Base-by-base conservation (phyloP, 37 sponge, comb jelly and placozoan species). In the Eunapius fragilis region DNA sequence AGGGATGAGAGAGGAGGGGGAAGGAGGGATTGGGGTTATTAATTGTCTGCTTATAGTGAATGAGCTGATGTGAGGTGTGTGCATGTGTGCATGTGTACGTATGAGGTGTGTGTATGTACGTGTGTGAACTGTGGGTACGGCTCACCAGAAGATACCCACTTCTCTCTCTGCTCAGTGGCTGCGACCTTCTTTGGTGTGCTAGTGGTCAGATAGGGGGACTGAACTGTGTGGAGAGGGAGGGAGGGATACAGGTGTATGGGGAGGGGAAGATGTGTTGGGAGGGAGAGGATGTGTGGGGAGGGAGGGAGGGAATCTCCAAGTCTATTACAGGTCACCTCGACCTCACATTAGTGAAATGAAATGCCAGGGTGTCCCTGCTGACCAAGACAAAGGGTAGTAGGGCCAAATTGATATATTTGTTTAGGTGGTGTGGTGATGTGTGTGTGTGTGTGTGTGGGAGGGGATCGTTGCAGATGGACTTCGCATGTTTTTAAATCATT, bases 181-280 rank as follows among this genome's bases (percentile, higher is more conserved):
- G 36, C 2, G 76, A 75, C 32, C 33, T 35, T 50, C 68, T 67
- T 74, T 67, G 81, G 87, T 11, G 75, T 87, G 75, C 81, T 75
- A 28, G 81, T 73, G 68, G 75, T 75, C 47, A 80, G 75, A 74
- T 67, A 80, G 31, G 75, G 81, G 19, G 76, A 87, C 23, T 77
- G 58, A 25, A 74, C 81, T 80, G 50, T 11, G 11, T 33, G 10
- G 31, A 75, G 25, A 10, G 33, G 0, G 41, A 9, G 41, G 25
- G 74, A 25, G 32, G 25, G 74, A n/a, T n/a, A n/a, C n/a, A n/a
- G 25, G 25, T 30, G 28, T 30, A 2, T 33, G 74, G 74, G 32
- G 74, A 28, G 74, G 19, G 74, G 32, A 28, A 2, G 28, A 28
- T n/a, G n/a, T n/a, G n/a, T n/a, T 37, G 33, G 0, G 41, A 9